Evolutionary conservation across 37 sponge, comb jelly and placozoan species (phyloP).

Genomic region (Aphrocallistes beatrix): DNA sequence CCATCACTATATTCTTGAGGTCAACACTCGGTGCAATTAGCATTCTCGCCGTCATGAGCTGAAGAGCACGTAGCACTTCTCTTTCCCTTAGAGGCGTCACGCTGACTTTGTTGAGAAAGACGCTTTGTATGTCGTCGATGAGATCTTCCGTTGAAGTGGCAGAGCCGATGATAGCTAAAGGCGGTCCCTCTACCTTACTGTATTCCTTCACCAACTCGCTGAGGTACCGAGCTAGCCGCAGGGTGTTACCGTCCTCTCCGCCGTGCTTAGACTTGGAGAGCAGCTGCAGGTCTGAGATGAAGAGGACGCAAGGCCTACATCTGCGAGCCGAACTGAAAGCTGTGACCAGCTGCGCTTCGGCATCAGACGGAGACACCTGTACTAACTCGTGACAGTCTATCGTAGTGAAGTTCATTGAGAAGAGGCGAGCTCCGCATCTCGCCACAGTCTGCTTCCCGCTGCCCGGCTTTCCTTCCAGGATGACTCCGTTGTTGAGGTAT

Average conservation of each 20-base stretch:
- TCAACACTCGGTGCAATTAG: not conserved
- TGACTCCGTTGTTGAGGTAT: not conserved
- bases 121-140: not conserved
- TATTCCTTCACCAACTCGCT: not conserved
- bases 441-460: not conserved
- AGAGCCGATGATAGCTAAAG: not conserved
- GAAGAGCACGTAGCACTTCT: not conserved
- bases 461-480: not conserved
- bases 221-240: not conserved
- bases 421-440: not conserved
- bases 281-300: not conserved
- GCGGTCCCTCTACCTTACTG: not conserved
- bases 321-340: not conserved
- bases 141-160: not conserved
- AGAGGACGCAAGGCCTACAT: not conserved
- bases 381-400: not conserved
- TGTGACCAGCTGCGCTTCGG: not conserved
- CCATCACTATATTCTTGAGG: not conserved
- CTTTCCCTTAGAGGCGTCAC: not conserved
- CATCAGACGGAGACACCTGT: not conserved
- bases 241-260: not conserved
- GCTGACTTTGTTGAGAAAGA: not conserved
- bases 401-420: not conserved
- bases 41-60: not conserved
- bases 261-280: not conserved